Conservation (phyloP, 2,888 invertebrate genomes). For the Petrolisthes cinctipes region DNA sequence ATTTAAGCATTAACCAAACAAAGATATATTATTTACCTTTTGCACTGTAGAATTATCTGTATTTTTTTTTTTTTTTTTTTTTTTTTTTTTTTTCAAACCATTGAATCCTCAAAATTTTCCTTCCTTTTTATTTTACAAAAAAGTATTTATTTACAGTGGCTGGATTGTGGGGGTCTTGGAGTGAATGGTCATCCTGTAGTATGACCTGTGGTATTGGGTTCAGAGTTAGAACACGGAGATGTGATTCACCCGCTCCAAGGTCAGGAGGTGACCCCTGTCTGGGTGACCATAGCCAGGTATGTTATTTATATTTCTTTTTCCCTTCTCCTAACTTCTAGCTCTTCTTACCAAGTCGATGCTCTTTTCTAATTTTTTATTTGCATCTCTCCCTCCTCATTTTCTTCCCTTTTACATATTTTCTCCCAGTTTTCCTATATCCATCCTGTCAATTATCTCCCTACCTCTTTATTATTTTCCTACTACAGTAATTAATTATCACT, state of each 20-base stretch:
- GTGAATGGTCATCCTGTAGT: conserved; percentile 69
- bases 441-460: background rate
- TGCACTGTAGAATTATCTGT: no score
- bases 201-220: conserved; percentile 69
- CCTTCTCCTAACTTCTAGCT: background rate
- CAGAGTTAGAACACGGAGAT: conserved; percentile 68
- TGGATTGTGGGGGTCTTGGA: conserved; percentile 70
- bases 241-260: conserved; percentile 69
- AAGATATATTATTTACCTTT: no score
- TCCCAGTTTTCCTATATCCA: conserved; percentile 6
- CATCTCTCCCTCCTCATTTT: background rate
- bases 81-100: no score
- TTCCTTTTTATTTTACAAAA: no score
- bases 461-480: background rate
- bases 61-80: no score
- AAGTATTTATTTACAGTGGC: conserved; percentile 66
- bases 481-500: no score
- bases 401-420: background rate
- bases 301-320: conserved; percentile 10
- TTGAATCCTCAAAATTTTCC: no score
- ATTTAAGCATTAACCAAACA: no score
- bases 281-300: conserved; percentile 69
- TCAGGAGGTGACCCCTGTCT: conserved; percentile 71
- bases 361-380: background rate
- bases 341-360: background rate